Base-by-base conservation (phyloP, 2,888 invertebrate genomes). In the Euclidia mi region DNA sequence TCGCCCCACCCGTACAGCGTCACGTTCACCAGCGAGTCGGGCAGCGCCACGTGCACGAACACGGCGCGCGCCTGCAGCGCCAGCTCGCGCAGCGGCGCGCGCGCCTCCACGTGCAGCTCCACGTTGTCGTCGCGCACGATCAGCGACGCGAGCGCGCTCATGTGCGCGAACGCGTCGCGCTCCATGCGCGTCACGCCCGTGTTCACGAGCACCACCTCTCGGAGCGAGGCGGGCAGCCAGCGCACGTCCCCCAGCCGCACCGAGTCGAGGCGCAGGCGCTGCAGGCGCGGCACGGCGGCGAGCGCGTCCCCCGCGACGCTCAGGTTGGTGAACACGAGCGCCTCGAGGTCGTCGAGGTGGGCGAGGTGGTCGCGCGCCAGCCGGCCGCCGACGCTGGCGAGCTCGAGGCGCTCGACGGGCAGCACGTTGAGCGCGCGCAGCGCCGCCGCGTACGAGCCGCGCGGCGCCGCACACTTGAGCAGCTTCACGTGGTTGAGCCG, bases 291-390 rank as follows among this genome's bases (percentile, higher is more conserved):
- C 12, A 34, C 32, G 20, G 46, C 53, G 6, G 34, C 28, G 18
- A 32, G 10, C 4, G 12, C n/a, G 17, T 46, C 46, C 29, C 37
- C 3, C 35, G 46, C 50, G 17, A 14, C 7, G 12, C 35, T 97
- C 79, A 98, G 4, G 28, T n/a, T 2, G 6, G 3, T 25, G 11
- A 47, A 28, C 37, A 9, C 38, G 17, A 47, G 87, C 0, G 97
- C 97, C 79, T 96, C 97, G 28, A 95, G 92, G 3, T 7, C 3
- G 9, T 25, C 4, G 32, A 98, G 87, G 78, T 96, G 42, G 14
- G 7, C 96, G 97, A 97, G 78, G 96, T 96, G 9, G 34, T 7
- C 14, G 10, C 44, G 38, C 14, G 38, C 42, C 31, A 71, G 52
- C 14, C 4, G 1, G 7, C 32, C 4, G 14, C 31, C 32, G 9